Base-by-base conservation (phyloP, 2,797 vertebrate species). In the Melanotaenia boesemani region DNA sequence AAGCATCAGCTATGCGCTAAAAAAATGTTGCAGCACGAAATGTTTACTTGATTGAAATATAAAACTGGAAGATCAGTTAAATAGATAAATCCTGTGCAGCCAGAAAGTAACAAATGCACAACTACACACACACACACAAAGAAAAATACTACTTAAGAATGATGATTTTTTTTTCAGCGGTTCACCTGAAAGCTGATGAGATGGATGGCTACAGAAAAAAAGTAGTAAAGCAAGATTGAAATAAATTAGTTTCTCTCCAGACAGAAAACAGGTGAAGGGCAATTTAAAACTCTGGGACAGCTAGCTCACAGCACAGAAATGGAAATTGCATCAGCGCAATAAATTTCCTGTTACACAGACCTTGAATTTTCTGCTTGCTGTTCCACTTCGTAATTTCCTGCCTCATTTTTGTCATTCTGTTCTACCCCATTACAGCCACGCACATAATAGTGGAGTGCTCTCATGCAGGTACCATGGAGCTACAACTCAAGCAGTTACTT, bases 1-100 rank as follows among this genome's bases (percentile, higher is more conserved):
- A 76, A 77, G 62, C 84, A 77, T 86, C 80, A 85, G 80, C 37
- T 79, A 65, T 48, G 62, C 28, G 48, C 69, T 78, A 80, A 86
- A 81, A 83, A 80, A 72, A 68, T 67, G 62, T 50, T 68, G 44
- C 68, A 63, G 72, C 34, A 56, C 22, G 10, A 58, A 70, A 58
- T 12, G 6, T 68, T 58, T 50, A 44, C 41, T 37, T 37, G 9
- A 37, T 37, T 44, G 41, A 18, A 41, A 10, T 15, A 41, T 15
- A 41, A 41, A 41, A 41, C 39, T 41, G 12, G 39, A 41, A 15
- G 13, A 41, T 16, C 39, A 41, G 39, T 6, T 34, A 34, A 41
- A 37, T 13, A 13, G 11, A 13, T 41, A 15, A 30, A 30, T 30
- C 30, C 30, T 30, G 30, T 30, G 30, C 36, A 37, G 36, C 36